Conservation (phyloP, 2,113 vertebrate genomes). For the Eurystomus gularis region DNA sequence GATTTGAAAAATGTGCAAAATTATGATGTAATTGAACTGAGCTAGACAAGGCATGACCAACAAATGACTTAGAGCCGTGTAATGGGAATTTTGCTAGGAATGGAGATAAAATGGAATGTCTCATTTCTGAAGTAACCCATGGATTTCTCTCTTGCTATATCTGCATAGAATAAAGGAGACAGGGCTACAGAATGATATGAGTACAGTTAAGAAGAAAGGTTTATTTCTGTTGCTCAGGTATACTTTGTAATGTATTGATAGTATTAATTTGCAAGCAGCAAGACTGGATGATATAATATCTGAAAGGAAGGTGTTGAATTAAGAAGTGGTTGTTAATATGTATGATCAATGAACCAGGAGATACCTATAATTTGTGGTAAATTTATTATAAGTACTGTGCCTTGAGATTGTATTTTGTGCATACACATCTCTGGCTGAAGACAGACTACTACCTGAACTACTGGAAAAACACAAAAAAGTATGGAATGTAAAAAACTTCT, state of each 20-base stretch:
- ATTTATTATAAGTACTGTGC: neutral
- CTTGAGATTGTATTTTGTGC: neutral
- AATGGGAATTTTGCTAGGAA: neutral
- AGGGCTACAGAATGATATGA: neutral
- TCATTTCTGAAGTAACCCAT: neutral
- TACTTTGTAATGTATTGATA: neutral
- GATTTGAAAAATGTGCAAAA: slow-evolving; percentile 21
- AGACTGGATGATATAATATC: neutral
- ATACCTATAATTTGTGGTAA: neutral
- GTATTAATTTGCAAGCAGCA: neutral
- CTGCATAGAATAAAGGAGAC: neutral
- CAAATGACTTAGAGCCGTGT: neutral
- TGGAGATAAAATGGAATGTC: neutral
- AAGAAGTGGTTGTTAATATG: neutral
- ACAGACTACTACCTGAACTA: neutral
- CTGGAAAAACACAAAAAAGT: neutral
- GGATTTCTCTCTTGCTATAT: neutral
- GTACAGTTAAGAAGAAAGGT: neutral
- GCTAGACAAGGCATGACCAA: neutral
- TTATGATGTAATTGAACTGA: neutral
- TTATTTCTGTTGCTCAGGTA: neutral
- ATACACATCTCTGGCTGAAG: neutral
- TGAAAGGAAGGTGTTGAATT: neutral
- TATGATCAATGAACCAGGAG: neutral
- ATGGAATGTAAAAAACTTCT: neutral